Percentiles rank a stretch among this genome's conserved stretches.
Conservation (phyloP, 2,113 vertebrate species). For the Corythaeola cristata region DNA sequence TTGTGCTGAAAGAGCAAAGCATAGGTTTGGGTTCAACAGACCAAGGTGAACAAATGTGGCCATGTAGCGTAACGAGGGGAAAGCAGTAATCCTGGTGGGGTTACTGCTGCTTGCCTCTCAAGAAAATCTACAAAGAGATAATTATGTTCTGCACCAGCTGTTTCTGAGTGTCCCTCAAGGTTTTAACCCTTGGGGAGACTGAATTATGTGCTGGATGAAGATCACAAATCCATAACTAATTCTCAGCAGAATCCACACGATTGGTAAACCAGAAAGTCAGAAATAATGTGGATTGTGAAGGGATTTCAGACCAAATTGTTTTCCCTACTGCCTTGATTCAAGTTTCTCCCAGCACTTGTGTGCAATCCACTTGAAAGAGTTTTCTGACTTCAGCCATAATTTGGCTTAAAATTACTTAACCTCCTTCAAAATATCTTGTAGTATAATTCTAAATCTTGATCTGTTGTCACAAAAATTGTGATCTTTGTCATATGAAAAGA, state of each 20-base stretch:
- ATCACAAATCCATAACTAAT: neutral
- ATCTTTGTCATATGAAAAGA: neutral
- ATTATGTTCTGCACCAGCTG: neutral
- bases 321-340: neutral
- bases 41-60: neutral
- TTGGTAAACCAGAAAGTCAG: neutral
- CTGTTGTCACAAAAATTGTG: neutral
- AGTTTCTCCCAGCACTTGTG: neutral
- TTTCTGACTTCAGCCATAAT: neutral
- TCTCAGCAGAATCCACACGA: neutral
- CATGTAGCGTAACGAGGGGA: fast-evolving
- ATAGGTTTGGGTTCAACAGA: neutral
- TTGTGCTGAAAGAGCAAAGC: neutral
- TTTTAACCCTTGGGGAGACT: neutral
- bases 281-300: neutral
- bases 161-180: neutral
- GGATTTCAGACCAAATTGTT: neutral
- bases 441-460: neutral
- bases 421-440: neutral
- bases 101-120: neutral
- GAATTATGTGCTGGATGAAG: neutral
- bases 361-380: neutral
- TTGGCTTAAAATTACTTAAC: neutral
- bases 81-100: neutral
- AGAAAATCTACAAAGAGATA: neutral